Evolutionary conservation across 1,140 invertebrate species (phyloP).

Genomic region (Sesamia nonagrioides): DNA sequence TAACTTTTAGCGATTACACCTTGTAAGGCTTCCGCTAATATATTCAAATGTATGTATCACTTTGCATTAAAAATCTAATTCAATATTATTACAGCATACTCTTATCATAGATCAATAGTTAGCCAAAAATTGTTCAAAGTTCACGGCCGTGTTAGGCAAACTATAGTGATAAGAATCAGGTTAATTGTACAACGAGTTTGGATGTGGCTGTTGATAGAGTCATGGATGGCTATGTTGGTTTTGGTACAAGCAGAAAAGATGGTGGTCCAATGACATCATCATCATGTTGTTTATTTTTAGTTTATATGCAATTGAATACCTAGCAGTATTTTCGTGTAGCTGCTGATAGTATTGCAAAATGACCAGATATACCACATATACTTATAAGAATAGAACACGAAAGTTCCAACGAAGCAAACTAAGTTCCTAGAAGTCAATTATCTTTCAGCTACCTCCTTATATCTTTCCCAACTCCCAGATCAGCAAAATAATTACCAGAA

Average conservation of each 20-base stretch:
- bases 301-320: no score
- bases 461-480: slow-evolving; percentile 12
- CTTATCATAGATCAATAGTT: slow-evolving; percentile 38
- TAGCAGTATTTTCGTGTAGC: no score
- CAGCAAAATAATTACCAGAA: slow-evolving; percentile 31
- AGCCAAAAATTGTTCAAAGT: slow-evolving; percentile 45
- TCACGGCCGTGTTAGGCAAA: slow-evolving; percentile 34
- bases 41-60: slow-evolving; percentile 43
- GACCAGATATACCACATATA: slow-evolving; percentile 10
- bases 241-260: neutral
- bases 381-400: neutral
- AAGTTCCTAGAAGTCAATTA: slow-evolving; percentile 2
- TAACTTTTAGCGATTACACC: no score
- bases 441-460: slow-evolving; percentile 9
- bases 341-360: neutral
- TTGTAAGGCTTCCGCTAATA: slow-evolving; percentile 18
- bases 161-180: slow-evolving; percentile 29
- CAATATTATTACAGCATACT: slow-evolving; percentile 35
- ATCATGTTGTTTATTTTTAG: no score
- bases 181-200: slow-evolving; percentile 38
- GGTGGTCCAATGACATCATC: neutral
- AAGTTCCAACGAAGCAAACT: neutral
- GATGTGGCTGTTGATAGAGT: neutral
- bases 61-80: slow-evolving; percentile 44
- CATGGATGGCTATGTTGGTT: neutral